Conservation (phyloP, 2,797 vertebrate genomes). For the Spinus olivaceus region DNA sequence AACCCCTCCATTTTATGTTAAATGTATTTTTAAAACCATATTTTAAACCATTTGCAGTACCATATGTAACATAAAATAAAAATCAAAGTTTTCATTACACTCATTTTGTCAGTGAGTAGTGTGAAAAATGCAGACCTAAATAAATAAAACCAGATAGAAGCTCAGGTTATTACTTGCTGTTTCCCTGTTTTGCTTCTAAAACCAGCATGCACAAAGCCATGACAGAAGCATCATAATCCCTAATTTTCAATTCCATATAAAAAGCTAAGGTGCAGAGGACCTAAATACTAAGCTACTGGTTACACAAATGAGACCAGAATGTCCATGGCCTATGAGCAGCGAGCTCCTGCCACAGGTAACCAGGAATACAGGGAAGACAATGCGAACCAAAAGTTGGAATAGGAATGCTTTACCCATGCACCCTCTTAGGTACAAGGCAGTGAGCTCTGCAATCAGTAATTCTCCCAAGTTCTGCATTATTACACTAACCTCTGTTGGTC, state of each 20-base stretch:
- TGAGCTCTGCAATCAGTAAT: neutral
- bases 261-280: neutral
- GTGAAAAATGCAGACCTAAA: neutral
- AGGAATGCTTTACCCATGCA: neutral
- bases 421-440: neutral
- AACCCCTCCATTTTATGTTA: neutral
- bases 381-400: neutral
- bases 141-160: neutral
- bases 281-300: neutral
- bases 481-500: neutral
- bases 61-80: neutral
- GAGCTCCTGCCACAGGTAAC: neutral
- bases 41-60: neutral
- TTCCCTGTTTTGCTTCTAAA: neutral
- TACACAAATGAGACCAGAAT: neutral
- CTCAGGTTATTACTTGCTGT: neutral
- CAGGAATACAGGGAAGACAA: neutral
- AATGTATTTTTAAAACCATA: neutral
- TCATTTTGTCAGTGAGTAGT: neutral
- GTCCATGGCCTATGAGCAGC: neutral
- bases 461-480: neutral
- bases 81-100: neutral
- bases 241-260: neutral
- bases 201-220: neutral
- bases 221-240: neutral